Conservation (phyloP, 2,888 invertebrate species). For the Monochamus alternatus region DNA sequence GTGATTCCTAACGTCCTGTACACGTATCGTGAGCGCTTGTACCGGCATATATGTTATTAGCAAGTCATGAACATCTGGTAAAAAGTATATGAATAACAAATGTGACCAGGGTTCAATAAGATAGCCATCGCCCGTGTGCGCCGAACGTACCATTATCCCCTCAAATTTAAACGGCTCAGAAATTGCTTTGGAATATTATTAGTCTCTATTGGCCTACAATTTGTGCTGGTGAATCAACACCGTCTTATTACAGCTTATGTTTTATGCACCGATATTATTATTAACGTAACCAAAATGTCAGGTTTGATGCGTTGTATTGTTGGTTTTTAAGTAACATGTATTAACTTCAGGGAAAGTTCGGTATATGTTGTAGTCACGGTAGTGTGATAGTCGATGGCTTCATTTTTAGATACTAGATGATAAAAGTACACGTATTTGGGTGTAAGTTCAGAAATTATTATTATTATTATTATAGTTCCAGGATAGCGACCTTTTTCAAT, state of each 20-base stretch:
- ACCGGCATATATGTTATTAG: conserved; percentile 37
- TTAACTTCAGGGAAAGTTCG: conserved; percentile 6
- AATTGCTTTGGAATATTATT: conserved; percentile 48
- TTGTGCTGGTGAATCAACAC: conserved; percentile 47
- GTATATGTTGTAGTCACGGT: neutral
- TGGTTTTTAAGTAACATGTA: conserved; percentile 12
- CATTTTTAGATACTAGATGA: too few relatives aligned
- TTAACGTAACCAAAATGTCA: conserved; percentile 47
- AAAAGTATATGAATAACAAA: conserved; percentile 53
- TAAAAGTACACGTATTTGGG: too few relatives aligned
- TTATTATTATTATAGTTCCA: too few relatives aligned
- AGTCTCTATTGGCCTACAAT: conserved; percentile 49
- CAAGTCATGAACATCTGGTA: conserved; percentile 44
- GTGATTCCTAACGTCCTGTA: neutral
- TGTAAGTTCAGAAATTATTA: too few relatives aligned
- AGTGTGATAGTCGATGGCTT: neutral
- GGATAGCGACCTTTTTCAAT: too few relatives aligned
- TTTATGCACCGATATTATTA: conserved; percentile 50
- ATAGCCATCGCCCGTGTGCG: conserved; percentile 50
- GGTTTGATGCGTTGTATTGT: conserved; percentile 25
- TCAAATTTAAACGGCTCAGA: conserved; percentile 51
- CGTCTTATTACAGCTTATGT: conserved; percentile 48
- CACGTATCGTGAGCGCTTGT: conserved; percentile 19
- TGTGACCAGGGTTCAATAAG: conserved; percentile 54
- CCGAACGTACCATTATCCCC: conserved; percentile 48